phyloP scores from a whole-genome alignment of 2,888 invertebrate genomes.

The Tuta absoluta region DNA sequence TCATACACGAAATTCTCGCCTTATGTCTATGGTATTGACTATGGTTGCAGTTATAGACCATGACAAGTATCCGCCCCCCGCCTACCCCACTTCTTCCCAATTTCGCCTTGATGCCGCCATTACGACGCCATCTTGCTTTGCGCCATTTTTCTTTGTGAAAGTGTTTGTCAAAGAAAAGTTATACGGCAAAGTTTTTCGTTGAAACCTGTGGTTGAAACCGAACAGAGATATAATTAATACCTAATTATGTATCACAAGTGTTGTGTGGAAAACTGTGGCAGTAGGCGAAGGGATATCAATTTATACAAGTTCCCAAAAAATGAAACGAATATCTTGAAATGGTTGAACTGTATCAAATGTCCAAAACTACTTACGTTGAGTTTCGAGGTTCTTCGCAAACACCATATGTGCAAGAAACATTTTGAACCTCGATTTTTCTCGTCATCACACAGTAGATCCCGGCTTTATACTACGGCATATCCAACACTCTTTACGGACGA shows the following conservation, averaged over 20 bases:
- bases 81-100: not conserved
- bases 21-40: no score
- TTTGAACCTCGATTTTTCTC: no score
- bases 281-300: no score
- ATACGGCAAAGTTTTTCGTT: not conserved
- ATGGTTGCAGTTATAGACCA: no score
- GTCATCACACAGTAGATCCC: conserved; percentile 4
- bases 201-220: no score
- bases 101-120: conserved; percentile 1
- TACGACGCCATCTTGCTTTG: not conserved
- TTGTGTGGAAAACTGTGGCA: conserved; percentile 12
- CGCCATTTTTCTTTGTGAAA: not conserved
- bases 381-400: no score
- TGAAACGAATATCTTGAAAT: no score
- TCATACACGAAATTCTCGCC: no score
- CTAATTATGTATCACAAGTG: conserved; percentile 10
- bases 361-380: no score
- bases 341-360: no score
- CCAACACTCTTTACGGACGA: conserved; percentile 8
- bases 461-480: conserved; percentile 2
- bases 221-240: not conserved
- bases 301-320: no score
- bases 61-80: not conserved
- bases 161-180: not conserved
- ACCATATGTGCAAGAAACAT: no score